Evolutionary conservation across 2,113 vertebrate species (phyloP), one percentile per base, ranked within the genome.

Genomic region (Vicugna pacos): DNA sequence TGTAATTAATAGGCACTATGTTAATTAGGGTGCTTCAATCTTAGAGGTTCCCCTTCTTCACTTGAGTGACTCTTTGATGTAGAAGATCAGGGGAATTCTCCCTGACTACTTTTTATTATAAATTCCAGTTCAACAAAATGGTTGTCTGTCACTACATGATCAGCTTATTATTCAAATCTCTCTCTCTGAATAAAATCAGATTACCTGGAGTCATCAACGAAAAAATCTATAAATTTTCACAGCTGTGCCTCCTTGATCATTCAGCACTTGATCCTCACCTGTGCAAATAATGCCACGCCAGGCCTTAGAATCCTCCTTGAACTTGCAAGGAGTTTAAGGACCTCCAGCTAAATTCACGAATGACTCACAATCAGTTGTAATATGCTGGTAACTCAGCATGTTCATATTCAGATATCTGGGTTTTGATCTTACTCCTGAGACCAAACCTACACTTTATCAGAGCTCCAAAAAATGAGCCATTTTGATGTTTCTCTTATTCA

Each of bases 1-100:
- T 90, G 10, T 93, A 96, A 95, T 96, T 95, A 97, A 91, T 90
- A 87, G 92, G 83, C 19, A 30, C 42, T 84, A 22, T 93, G 92
- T 87, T 97, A 92, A 94, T 95, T 80, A 87, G 94, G 46, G 22
- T 85, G 70, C 56, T 72, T 89, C 76, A 38, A 30, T 95, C 93
- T 75, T 54, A 32, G 70, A 52, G 67, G 26, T 65, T 76, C 48
- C 24, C 70, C 10, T 60, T 75, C 82, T 82, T 84, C 93, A 70
- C 28, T 3, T 70, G 50, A 73, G 38, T 38, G 46, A 62, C 26
- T 54, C 86, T 96, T 89, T 96, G 96, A 96, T 92, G 92, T 58
- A 8, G 35, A 13, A 15, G 64, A 79, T 32, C 79, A 91, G 73
- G 96, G 77, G 69, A 86, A 67, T 93, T 88, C 60, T 84, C 56